phyloP scores from a whole-genome alignment of 1,140 invertebrate genomes.

The Stenopsyche tienmushanensis region DNA sequence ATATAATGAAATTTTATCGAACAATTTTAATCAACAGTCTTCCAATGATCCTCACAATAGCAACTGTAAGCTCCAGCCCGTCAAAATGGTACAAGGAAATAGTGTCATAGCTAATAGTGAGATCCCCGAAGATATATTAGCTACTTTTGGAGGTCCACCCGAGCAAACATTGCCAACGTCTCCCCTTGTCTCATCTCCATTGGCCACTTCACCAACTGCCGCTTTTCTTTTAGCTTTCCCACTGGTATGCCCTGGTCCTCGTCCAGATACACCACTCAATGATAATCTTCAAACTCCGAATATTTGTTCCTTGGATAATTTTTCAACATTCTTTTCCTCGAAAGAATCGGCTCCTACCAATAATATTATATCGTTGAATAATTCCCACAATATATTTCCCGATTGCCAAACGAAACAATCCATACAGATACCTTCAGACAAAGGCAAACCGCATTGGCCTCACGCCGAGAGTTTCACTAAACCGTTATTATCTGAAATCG shows the following conservation, averaged over 20 bases:
- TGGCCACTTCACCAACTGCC: conserved; percentile 75
- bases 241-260: conserved; percentile 61
- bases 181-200: conserved; percentile 68
- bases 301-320: conserved; percentile 38
- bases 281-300: conserved; percentile 39
- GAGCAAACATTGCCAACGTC: conserved; percentile 65
- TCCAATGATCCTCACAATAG: not conserved
- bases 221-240: conserved; percentile 76
- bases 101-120: conserved; percentile 47
- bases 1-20: not conserved
- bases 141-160: conserved; percentile 63
- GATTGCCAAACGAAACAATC: conserved; percentile 28
- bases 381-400: conserved; percentile 15
- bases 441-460: conserved; percentile 20
- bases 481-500: not conserved
- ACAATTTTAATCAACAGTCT: not conserved
- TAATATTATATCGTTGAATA: not conserved
- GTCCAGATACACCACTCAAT: conserved; percentile 52
- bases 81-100: not conserved
- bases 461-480: conserved; percentile 18
- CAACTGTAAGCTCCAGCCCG: not conserved
- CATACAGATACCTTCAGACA: not conserved
- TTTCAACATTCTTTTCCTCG: conserved; percentile 36
- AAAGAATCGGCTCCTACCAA: conserved; percentile 23
- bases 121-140: conserved; percentile 73